Percentiles rank a stretch among this genome's conserved stretches.
phyloP scores from a whole-genome alignment of 2,113 vertebrate species.

The Sisor rabdophorus region DNA sequence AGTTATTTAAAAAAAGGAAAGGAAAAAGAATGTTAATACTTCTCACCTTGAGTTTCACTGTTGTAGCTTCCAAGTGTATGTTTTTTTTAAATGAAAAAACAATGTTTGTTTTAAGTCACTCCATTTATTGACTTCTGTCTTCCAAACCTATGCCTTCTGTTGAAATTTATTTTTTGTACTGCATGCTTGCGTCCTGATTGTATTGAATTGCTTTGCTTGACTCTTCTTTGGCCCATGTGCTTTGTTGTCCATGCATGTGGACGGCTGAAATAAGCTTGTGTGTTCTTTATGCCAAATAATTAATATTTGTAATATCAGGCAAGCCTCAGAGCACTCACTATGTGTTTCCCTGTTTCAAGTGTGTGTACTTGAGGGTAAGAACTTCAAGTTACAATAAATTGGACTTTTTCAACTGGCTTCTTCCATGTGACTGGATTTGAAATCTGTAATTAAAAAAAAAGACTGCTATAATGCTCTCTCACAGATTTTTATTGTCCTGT shows the following conservation, averaged over 20 bases:
- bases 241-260: slow-evolving; percentile 51
- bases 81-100: not conserved
- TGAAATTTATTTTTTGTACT: slow-evolving; percentile 42
- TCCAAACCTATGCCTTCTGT: not conserved
- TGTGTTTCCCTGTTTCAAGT: slow-evolving; percentile 7
- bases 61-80: slow-evolving; percentile 18
- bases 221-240: slow-evolving; percentile 3
- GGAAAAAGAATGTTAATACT: not conserved
- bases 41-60: slow-evolving; percentile 20
- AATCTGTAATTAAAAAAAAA: not conserved
- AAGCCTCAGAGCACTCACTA: not conserved
- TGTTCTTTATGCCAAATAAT: slow-evolving; percentile 17
- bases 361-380: not conserved
- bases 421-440: slow-evolving; percentile 4
- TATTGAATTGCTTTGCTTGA: slow-evolving; percentile 29
- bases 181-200: slow-evolving; percentile 60
- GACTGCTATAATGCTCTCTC: not conserved
- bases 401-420: slow-evolving; percentile 5
- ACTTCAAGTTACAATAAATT: slow-evolving; percentile 44
- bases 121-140: not conserved
- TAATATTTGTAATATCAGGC: slow-evolving; percentile 6
- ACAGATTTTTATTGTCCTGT: not conserved
- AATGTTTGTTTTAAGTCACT: not conserved
- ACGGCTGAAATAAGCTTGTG: slow-evolving; percentile 37
- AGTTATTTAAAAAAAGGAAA: slow-evolving; percentile 13